A percentile compares a stretch with the other conserved stretches of the same genome.
phyloP scores from a whole-genome alignment of 2,113 vertebrate genomes.

The Scopus umbretta region DNA sequence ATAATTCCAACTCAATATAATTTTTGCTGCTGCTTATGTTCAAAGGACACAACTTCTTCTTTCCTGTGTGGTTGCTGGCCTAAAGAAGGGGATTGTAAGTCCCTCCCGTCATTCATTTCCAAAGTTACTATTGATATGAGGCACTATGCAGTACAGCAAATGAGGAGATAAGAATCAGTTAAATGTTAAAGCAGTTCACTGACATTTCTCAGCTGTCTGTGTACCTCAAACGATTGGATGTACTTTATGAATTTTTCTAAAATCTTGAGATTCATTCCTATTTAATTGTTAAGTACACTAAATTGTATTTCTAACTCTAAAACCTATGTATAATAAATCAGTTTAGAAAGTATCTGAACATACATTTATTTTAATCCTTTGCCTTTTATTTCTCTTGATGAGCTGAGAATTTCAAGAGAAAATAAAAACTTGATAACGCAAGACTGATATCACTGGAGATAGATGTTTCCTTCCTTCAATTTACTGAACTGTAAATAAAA shows the following conservation, averaged over 20 bases:
- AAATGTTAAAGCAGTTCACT: not conserved
- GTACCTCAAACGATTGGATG: not conserved
- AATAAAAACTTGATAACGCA: not conserved
- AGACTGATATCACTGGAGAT: not conserved
- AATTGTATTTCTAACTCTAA: not conserved
- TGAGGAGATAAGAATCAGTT: not conserved
- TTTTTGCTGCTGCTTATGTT: not conserved
- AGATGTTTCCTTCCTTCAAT: not conserved
- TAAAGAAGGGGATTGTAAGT: not conserved
- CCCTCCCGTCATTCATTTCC: not conserved
- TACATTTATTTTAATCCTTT: not conserved
- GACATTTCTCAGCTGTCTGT: not conserved
- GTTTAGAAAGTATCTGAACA: not conserved
- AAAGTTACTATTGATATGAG: not conserved
- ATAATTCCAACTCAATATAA: not conserved
- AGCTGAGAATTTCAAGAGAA: not conserved
- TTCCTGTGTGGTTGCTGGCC: not conserved
- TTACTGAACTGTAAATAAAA: not conserved
- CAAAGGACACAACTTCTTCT: not conserved
- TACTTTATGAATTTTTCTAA: not conserved
- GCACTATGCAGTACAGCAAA: not conserved
- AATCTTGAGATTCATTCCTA: not conserved
- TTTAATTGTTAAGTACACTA: not conserved
- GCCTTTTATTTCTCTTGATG: not conserved
- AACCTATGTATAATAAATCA: not conserved